phyloP scores from a whole-genome alignment of 2,113 vertebrate species.

The Sclerurus mexicanus region DNA sequence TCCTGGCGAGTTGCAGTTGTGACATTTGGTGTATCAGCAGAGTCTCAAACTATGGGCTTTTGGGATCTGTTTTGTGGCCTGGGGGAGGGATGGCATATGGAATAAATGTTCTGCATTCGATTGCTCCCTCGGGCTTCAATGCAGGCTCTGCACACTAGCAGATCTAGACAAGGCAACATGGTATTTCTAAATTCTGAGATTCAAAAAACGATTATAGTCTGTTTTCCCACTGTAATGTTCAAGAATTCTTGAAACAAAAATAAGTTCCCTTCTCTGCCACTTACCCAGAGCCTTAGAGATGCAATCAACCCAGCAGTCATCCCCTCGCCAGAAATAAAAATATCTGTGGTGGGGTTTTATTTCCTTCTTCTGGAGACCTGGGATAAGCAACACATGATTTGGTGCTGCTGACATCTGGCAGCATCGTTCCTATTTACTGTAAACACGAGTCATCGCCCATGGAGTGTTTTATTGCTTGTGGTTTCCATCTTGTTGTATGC shows the following conservation, averaged over 20 bases:
- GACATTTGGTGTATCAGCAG: constrained; percentile 31
- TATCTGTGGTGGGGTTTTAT: constrained; percentile 42
- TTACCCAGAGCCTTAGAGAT: constrained; percentile 19
- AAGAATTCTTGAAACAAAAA: constrained; percentile 32
- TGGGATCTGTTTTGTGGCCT: constrained; percentile 1
- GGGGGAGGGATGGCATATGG: constrained; percentile 34
- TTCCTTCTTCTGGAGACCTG: constrained; percentile 60
- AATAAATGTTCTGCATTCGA: constrained; percentile 43
- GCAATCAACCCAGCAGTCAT: constrained; percentile 25
- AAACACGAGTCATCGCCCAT: constrained; percentile 61
- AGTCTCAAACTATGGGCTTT: constrained; percentile 7
- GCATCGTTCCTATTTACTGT: constrained; percentile 61
- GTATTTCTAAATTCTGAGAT: constrained; percentile 45
- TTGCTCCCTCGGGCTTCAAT: not conserved
- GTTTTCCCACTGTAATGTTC: constrained; percentile 20
- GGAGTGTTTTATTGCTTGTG: constrained; percentile 66
- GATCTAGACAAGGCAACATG: constrained; percentile 22
- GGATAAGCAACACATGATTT: constrained; percentile 56
- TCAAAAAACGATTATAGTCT: constrained; percentile 3
- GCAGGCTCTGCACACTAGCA: constrained; percentile 28
- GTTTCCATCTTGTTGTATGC: constrained; percentile 62
- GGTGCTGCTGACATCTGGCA: constrained; percentile 65
- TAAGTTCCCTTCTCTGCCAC: constrained; percentile 16
- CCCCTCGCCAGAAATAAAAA: constrained; percentile 20
- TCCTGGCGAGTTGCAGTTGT: not conserved